Base-by-base conservation (phyloP, 2,113 vertebrate genomes). In the Halcyon malimbica region DNA sequence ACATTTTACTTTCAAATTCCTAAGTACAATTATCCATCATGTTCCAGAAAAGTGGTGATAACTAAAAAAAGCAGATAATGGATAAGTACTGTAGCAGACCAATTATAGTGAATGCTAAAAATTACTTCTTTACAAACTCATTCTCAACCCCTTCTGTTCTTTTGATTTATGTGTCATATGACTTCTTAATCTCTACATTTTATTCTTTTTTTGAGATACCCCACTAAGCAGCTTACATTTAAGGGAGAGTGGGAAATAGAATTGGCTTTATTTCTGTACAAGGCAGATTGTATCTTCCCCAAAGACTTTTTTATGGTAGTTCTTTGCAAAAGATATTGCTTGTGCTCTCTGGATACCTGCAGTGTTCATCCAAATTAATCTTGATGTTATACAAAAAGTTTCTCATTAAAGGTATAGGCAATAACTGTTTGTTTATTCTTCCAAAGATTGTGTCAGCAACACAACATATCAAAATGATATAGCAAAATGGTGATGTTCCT, bases 1-100 rank as follows among this genome's bases (percentile, higher is more conserved):
- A 96, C 76, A 97, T 97, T 97, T 98, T 95, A 98, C 96, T 97
- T 98, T 97, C 83, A 98, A 97, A 98, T 98, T 96, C 51, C 63
- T 81, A 63, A 94, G 89, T 87, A 90, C 83, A 96, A 94, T 97
- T 96, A 96, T 95, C 96, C 71, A 79, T 90, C 81, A 68, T 93
- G 91, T 94, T 97, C 93, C 87, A 92, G 90, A 95, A 95, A 96
- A 97, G 67, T 50, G 63, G 69, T 73, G 59, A 96, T 95, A 95
- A 97, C 83, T 94, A 71, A 95, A 96, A 97, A 96, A 92, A 90
- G 84, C 62, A 94, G 94, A 93, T 89, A 96, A 97, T 57, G 3
- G 70, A 26, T 89, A 96, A 94, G 95, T 85, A 90, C 71, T 96
- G 79, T 17, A 70, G 84, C 50, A 90, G 90, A 92, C 90, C 93